Base-by-base conservation (phyloP, 2,113 vertebrate genomes). In the Anas platyrhynchos region DNA sequence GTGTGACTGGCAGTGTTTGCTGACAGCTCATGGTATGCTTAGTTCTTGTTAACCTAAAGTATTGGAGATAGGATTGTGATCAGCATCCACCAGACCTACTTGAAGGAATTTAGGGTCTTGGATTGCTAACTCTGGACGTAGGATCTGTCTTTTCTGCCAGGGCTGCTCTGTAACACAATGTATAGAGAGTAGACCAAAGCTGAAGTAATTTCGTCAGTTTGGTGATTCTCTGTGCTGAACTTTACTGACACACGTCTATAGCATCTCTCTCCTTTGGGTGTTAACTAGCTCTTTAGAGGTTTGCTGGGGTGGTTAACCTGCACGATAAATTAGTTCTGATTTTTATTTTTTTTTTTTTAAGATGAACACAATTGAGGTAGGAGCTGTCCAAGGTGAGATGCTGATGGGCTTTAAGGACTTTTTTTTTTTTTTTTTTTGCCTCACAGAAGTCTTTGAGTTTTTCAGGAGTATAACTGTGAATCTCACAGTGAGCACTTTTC, bases 141-240 rank as follows among this genome's bases (percentile, higher is more conserved):
- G 95, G 93, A 97, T 96, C 54, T 91, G 68, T 67, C 83, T 95
- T 89, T 72, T 69, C 72, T 95, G 85, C 97, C 96, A 89, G 96
- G 96, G 87, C 93, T 92, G 96, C 90, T 84, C 52, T 11, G 1
- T 29, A 59, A n/a, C 27, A 46, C 41, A 8, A 0, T 26, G 25
- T n/a, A 46, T 7, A n/a, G 29, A 16, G 6, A 50, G 10, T 17
- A 88, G 59, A 46, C 34, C 32, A 59, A 71, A 93, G 38, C 52
- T 87, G 84, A 59, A 46, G 5, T 5, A 1, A 12, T 8, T 79
- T 88, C 68, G 91, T 83, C 27, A 9, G 3, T 48, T 76, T 32
- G 9, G 9, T 71, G 46, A 18, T 94, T 67, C 25, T 66, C 0
- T 44, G 8, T 67, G 38, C 46, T 77, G 38, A 83, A n/a, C 43